Base-by-base conservation (phyloP, 2,888 invertebrate species). In the Ophraella communa region DNA sequence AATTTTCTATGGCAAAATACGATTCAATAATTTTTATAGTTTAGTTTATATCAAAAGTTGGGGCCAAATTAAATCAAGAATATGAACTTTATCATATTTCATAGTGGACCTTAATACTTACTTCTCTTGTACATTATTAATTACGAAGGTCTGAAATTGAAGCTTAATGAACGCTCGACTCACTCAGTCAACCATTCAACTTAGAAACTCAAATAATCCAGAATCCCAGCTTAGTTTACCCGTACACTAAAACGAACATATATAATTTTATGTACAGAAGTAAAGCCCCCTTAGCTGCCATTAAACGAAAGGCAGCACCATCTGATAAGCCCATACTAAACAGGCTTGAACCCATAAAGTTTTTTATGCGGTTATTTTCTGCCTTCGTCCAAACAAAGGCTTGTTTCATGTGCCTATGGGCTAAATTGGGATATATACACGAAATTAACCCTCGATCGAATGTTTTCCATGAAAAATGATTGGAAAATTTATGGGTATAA, bases 291-390 rank as follows among this genome's bases (percentile, higher is more conserved):
- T 53, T 59, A 49, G 54, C 51, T 42, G 55, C 64, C 59, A 64
- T 64, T 64, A 64, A 59, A 54, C 59, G 33, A 59, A 45, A 59
- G n/a, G 53, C 54, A 55, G 24, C 49, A 51, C 39, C 64, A 64
- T 64, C 64, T 64, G 64, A 64, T 64, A 65, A 65, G 65, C 65
- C 33, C 35, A 55, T 58, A 64, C 59, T 54, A 53, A 64, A 55
- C 54, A 53, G 54, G 39, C 55, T 49, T 55, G 33, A 42, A 27
- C 55, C 21, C 59, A 51, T 64, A 60, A 64, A 64, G 49, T 56
- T 66, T 63, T 63, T 63, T 55, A 59, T 51, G 52, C 59, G 62
- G 55, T 62, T 67, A 64, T 67, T 64, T 67, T 64, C 64, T 20
- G 18, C 17, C 49, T 51, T 27, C 30, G 58, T 56, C 49, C 51